Conservation (phyloP, 2,113 vertebrate species). For the Archilochus colubris region DNA sequence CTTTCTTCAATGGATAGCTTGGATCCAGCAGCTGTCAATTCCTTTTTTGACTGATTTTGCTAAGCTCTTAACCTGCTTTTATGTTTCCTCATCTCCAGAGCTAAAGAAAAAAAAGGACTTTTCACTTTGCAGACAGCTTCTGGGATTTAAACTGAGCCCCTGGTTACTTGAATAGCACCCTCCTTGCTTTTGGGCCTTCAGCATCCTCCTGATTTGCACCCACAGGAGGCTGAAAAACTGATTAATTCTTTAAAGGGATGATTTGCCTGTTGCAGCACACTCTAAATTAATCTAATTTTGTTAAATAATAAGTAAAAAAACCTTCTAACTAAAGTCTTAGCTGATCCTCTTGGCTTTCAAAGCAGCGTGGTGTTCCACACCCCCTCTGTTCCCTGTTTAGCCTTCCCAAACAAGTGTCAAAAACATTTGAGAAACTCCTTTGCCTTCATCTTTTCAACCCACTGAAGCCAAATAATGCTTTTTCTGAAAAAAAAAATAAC, state of each 20-base stretch:
- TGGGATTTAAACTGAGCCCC: not conserved
- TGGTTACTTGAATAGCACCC: not conserved
- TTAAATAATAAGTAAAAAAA: no score
- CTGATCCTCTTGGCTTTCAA: not conserved
- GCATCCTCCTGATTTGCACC: not conserved
- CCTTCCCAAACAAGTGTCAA: not conserved
- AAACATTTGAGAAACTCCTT: not conserved
- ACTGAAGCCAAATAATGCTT: accelerated
- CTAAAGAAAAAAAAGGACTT: not conserved
- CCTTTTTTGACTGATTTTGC: not conserved
- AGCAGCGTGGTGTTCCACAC: not conserved
- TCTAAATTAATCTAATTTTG: no score
- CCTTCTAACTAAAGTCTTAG: no score
- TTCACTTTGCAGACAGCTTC: not conserved
- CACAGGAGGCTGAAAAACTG: not conserved
- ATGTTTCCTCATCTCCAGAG: no score
- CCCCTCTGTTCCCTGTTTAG: no score
- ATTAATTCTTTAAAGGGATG: not conserved
- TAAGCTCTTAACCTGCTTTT: not conserved
- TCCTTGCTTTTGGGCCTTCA: not conserved
- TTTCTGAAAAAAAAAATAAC: not conserved
- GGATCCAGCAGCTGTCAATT: not conserved
- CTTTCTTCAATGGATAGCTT: not conserved
- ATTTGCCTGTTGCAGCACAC: not conserved
- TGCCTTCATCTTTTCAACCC: not conserved